phyloP scores from a whole-genome alignment of 2,797 vertebrate species.

The Odontamblyopus rebecca region DNA sequence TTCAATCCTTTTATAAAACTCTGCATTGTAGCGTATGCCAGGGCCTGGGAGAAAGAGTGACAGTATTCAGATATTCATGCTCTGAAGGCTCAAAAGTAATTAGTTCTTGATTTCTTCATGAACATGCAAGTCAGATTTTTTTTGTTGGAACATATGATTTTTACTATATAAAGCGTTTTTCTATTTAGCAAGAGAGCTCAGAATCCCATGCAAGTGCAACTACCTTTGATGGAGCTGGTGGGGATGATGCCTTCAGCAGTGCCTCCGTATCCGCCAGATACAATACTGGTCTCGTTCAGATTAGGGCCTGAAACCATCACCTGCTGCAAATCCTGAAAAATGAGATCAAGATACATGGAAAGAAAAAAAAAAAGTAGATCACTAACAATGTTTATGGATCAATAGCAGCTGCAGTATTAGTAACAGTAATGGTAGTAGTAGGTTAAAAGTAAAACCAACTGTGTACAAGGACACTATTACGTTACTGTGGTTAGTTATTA shows the following conservation, averaged over 20 bases:
- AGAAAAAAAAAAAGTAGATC: too few relatives aligned
- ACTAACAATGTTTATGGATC: too few relatives aligned
- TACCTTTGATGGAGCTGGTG: conserved; percentile 88
- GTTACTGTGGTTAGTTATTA: conserved; percentile 50
- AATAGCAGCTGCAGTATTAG: too few relatives aligned
- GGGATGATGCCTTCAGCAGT: conserved; percentile 91
- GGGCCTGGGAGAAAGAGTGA: conserved; percentile 73
- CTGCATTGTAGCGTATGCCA: conserved; percentile 75
- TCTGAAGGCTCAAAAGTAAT: not conserved
- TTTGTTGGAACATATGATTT: not conserved
- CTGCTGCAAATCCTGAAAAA: conserved; percentile 90
- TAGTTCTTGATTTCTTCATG: not conserved
- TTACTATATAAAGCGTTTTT: not conserved
- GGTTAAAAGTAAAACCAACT: conserved; percentile 33
- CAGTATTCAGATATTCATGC: conserved; percentile 15
- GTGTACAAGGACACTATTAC: conserved; percentile 45
- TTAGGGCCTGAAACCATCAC: conserved; percentile 98
- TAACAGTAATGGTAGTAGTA: not conserved
- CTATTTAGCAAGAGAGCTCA: not conserved
- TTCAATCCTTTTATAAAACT: conserved; percentile 79
- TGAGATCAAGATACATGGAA: not conserved
- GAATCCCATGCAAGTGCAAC: not conserved
- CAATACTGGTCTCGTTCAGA: conserved; percentile 95
- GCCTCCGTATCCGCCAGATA: conserved; percentile 94
- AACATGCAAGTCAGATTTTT: too few relatives aligned